Evolutionary conservation across 2,888 invertebrate species (phyloP).

Genomic region (Drosophila prostipennis): DNA sequence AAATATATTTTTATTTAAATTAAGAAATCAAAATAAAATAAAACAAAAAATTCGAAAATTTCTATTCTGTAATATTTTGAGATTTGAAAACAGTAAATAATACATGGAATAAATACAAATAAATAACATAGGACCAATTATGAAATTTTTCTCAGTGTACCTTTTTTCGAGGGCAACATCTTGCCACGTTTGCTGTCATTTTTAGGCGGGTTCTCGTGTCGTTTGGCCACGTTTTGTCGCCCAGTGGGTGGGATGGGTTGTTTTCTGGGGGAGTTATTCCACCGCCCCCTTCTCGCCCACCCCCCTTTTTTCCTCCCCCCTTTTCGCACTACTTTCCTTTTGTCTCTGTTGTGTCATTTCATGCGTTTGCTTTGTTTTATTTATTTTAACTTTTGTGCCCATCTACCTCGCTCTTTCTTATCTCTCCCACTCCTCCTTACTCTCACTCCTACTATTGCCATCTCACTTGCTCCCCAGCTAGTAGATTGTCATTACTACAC

Average conservation of each 20-base stretch:
- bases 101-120: too few species aligned
- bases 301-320: neutral
- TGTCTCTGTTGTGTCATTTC: conserved; percentile 59
- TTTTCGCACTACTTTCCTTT: neutral
- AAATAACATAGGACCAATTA: too few species aligned
- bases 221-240: conserved; percentile 45
- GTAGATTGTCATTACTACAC: conserved; percentile 61
- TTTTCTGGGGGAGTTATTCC: conserved; percentile 2
- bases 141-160: neutral
- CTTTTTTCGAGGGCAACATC: conserved; percentile 9
- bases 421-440: neutral
- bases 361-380: conserved; percentile 70
- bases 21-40: too few species aligned
- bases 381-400: conserved; percentile 69
- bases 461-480: neutral
- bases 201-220: conserved; percentile 45
- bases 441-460: neutral
- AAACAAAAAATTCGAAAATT: too few species aligned
- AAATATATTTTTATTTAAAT: too few species aligned
- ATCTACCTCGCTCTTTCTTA: conserved; percentile 41
- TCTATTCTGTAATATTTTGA: too few species aligned
- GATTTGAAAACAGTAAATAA: too few species aligned
- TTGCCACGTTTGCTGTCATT: conserved; percentile 49
- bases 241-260: conserved; percentile 7
- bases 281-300: neutral